Percentiles rank a stretch among this genome's conserved stretches.
Evolutionary conservation across 1,140 invertebrate genomes (phyloP).

Genomic region (Grapholita molesta): DNA sequence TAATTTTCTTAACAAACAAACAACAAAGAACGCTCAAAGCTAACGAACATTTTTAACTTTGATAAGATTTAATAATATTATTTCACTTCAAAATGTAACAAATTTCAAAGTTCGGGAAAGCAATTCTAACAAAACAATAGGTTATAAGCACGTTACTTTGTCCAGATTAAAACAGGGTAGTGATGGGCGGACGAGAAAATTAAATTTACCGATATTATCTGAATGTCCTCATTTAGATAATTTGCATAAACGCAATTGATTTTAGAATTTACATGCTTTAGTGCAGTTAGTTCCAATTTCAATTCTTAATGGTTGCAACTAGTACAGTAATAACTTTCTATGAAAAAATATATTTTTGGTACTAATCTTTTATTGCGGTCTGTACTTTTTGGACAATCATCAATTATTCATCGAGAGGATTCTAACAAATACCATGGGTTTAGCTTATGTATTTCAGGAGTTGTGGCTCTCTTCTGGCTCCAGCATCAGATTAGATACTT

Average conservation of each 20-base stretch:
- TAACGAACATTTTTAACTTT: not conserved
- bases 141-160: not conserved
- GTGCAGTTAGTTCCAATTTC: too few species aligned
- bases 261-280: not conserved
- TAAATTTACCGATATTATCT: not conserved
- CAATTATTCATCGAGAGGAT: too few species aligned
- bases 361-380: too few species aligned
- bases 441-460: too few species aligned
- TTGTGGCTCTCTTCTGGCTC: too few species aligned
- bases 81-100: not conserved
- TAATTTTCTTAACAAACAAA: too few species aligned
- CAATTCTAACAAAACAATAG: not conserved
- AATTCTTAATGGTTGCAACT: too few species aligned
- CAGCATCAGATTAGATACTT: too few species aligned
- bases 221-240: not conserved
- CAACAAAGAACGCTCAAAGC: not conserved
- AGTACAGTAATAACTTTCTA: too few species aligned
- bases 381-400: too few species aligned
- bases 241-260: not conserved
- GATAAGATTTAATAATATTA: not conserved
- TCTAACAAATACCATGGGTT: too few species aligned
- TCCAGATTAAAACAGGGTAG: not conserved
- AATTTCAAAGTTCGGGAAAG: not conserved
- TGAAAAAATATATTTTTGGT: too few species aligned
- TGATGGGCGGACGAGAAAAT: not conserved